Percentiles rank a stretch among this genome's conserved stretches.
Conservation (phyloP, 1,140 invertebrate species). For the Eubasilissa regina region DNA sequence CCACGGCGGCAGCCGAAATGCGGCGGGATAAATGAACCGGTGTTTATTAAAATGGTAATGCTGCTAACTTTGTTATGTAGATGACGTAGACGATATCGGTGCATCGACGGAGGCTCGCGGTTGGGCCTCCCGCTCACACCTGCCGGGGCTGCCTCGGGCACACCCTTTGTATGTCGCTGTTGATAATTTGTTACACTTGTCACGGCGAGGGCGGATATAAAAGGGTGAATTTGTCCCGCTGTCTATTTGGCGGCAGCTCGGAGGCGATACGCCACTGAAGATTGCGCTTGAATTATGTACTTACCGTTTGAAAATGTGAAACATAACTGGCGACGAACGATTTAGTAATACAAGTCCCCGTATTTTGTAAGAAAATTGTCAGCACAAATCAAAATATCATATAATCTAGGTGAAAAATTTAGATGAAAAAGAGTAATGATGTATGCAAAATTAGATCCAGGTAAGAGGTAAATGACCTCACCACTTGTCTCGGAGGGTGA, state of each 20-base stretch:
- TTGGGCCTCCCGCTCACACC: slow-evolving; percentile 18
- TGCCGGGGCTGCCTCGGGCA: slow-evolving; percentile 9
- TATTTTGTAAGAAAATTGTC: too few species aligned
- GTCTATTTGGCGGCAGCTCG: slow-evolving; percentile 5
- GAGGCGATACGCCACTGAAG: neutral
- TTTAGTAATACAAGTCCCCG: too few species aligned
- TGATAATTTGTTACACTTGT: slow-evolving; percentile 47
- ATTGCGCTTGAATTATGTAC: slow-evolving; percentile 1
- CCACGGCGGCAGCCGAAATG: slow-evolving; percentile 7
- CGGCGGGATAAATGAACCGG: slow-evolving; percentile 37
- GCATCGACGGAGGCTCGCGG: slow-evolving; percentile 21
- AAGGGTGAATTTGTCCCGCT: slow-evolving; percentile 28
- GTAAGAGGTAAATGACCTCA: too few species aligned
- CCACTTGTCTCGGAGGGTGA: too few species aligned
- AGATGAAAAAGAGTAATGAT: too few species aligned
- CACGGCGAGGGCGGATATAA: slow-evolving; percentile 34
- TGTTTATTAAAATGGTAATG: slow-evolving; percentile 49
- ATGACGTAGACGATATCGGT: slow-evolving; percentile 29
- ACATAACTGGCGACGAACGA: neutral
- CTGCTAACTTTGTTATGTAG: slow-evolving; percentile 51
- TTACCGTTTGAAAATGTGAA: neutral
- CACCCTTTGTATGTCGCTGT: slow-evolving; percentile 31
- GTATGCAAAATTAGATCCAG: too few species aligned
- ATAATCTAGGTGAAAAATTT: too few species aligned
- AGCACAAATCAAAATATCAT: too few species aligned